These are phyloP conservation scores for Chloroceryle inda DNA, from an alignment of 2,797 vertebrate genomes.

Conservation along the genomic window DNA sequence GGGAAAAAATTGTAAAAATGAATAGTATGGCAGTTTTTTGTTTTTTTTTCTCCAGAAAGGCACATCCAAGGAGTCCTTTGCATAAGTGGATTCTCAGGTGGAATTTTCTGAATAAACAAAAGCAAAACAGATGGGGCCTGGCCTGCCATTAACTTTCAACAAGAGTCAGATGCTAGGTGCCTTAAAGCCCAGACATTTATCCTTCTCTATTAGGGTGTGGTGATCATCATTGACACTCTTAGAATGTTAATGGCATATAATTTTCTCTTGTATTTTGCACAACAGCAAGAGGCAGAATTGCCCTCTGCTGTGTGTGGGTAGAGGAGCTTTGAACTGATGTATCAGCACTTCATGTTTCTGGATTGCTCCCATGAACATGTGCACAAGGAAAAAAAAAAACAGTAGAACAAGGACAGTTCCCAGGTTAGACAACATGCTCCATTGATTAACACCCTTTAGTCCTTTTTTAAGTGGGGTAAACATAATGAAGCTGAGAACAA, in stretches of 20 bases:
- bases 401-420: background rate
- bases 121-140: background rate
- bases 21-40: background rate
- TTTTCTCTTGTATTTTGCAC: background rate
- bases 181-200: background rate
- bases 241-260: conserved; percentile 9
- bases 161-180: background rate
- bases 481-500: background rate
- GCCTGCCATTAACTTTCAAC: background rate
- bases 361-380: background rate
- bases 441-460: background rate
- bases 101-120: background rate
- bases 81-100: background rate
- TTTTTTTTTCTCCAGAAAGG: background rate
- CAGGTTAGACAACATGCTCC: background rate
- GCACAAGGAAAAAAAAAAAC: background rate
- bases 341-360: background rate
- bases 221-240: background rate
- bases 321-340: background rate
- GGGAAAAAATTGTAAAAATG: background rate
- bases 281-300: conserved; percentile 1
- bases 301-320: background rate
- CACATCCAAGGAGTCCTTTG: background rate
- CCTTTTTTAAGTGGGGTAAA: background rate
- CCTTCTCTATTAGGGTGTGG: background rate